Evolutionary conservation across 2,113 vertebrate genomes (phyloP), one percentile per base, ranked within the genome.

Genomic region (Mesitornis unicolor): DNA sequence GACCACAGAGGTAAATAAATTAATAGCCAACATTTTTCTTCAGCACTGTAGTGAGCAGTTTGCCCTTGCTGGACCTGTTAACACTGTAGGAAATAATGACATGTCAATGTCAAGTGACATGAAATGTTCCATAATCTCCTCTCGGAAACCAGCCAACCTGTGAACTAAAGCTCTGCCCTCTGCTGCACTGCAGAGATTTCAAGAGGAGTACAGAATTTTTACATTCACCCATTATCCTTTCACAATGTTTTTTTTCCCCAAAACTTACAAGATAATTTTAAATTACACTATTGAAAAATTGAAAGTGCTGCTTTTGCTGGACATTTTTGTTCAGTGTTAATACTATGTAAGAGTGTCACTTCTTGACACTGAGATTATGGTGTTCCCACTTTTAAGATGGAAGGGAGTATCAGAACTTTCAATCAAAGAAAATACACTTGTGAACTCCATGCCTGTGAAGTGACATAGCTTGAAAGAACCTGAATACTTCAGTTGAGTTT

Each of bases 11-110:
- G 25, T 73, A 85, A 85, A 40, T 48, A 80, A 69, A 78, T 91
- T 87, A 91, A 95, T 89, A 89, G 80, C 80, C 94, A 87, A 95
- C 57, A 48, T 71, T 92, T 90, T 89, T 92, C 76, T 92, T 90
- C 71, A 76, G 74, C 21, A 35, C n/a, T 53, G 36, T n/a, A 65
- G 56, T 36, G 40, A 86, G 54, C 87, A 87, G 48, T 94, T 89
- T 88, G 89, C 60, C 81, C 87, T 79, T 45, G 36, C 7, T 67
- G 50, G 93, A 86, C 47, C 43, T 80, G 75, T 74, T 90, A 91
- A 61, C 64, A 69, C 25, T 51, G 53, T 56, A 47, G 57, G 61
- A 79, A 91, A 91, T 77, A 93, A 94, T 92, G 90, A 80, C 93
- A 89, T 63, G 67, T 83, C 77, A 93, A 88, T 6, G 6, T 53